Evolutionary conservation across 2,113 vertebrate species (phyloP).

Genomic region (Empidonax traillii): DNA sequence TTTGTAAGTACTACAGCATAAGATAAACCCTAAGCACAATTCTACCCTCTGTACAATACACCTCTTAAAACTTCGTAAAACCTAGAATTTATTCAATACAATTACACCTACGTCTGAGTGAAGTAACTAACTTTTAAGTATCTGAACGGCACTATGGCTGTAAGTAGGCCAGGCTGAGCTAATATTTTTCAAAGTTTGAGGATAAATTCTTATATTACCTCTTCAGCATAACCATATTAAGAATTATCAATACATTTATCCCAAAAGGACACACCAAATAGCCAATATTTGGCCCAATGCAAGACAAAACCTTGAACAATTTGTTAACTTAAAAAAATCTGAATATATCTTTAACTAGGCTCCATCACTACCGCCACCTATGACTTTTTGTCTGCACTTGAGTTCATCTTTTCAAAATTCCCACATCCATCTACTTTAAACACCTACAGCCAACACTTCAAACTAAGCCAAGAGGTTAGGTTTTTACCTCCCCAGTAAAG

Average conservation of each 20-base stretch:
- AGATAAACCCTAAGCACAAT: neutral
- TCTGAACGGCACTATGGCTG: neutral
- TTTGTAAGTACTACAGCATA: neutral
- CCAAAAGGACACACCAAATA: neutral
- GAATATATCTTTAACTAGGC: neutral
- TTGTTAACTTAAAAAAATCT: neutral
- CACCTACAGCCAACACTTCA: neutral
- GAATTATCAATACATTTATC: neutral
- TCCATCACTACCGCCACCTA: neutral
- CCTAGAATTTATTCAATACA: neutral
- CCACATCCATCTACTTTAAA: neutral
- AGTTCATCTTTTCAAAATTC: neutral
- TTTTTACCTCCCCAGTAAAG: neutral
- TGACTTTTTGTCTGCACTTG: neutral
- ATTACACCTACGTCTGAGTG: neutral
- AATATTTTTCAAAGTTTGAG: neutral
- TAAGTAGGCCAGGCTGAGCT: neutral
- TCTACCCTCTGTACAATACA: neutral
- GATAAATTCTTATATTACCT: neutral
- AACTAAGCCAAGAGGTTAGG: neutral
- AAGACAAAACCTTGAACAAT: neutral
- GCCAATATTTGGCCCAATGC: neutral
- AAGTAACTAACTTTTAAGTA: neutral
- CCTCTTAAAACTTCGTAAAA: neutral
- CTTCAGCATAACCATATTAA: neutral